Evolutionary conservation across 2,797 vertebrate genomes (phyloP).

Genomic region (Eremophila alpestris): DNA sequence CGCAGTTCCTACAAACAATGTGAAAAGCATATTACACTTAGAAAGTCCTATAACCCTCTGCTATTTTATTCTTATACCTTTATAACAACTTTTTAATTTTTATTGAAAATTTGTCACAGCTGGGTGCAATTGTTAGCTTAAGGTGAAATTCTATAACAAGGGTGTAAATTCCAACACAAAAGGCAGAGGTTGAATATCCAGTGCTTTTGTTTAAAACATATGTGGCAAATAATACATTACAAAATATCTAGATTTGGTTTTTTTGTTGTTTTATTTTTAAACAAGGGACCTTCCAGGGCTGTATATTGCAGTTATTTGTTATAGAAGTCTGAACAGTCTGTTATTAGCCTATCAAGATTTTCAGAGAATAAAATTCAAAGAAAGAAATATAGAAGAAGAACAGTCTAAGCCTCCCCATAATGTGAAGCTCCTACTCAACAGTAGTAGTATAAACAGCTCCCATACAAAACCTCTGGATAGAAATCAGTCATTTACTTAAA

Average conservation of each 20-base stretch:
- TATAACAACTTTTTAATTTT: not conserved
- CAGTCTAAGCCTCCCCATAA: not conserved
- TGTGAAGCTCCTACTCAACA: not conserved
- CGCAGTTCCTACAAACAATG: not conserved
- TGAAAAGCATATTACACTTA: slow-evolving; percentile 11
- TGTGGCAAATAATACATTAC: not conserved
- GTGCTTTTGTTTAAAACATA: not conserved
- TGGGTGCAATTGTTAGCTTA: slow-evolving; percentile 9
- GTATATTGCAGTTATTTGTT: not conserved
- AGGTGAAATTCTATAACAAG: slow-evolving; percentile 12
- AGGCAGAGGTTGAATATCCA: not conserved
- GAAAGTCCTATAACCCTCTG: not conserved
- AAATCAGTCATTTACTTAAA: not conserved
- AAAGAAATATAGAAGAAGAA: not conserved
- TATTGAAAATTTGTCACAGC: slow-evolving; percentile 21
- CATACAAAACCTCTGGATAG: not conserved
- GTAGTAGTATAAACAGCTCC: not conserved
- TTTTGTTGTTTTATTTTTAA: not conserved
- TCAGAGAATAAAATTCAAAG: not conserved
- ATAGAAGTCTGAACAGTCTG: not conserved
- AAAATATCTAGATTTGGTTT: not conserved
- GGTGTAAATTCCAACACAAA: not conserved
- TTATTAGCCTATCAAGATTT: not conserved
- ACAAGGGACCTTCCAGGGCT: not conserved
- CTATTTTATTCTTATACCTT: not conserved